Base-by-base conservation (phyloP, 2,113 vertebrate genomes). In the cattle (Bos taurus) region DNA sequence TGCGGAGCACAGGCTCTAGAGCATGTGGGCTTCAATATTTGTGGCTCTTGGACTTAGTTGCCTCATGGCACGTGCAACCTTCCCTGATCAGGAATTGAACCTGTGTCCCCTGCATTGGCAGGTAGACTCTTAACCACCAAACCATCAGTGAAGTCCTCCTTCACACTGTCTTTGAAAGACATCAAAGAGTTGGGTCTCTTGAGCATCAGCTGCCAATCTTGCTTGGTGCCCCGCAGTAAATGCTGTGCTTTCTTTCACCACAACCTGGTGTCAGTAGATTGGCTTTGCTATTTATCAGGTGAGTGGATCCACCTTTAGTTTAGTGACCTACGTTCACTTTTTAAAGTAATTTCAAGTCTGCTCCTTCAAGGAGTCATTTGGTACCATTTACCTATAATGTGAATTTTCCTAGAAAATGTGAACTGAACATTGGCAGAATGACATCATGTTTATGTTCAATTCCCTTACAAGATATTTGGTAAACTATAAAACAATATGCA, bases 391-490 rank as follows among this genome's bases (percentile, higher is more conserved):
- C 30, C n/a, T 81, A 82, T 90, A 60, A 95, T 9, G 5, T 82
- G 83, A 91, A 83, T 96, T 14, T 71, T 23, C 50, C n/a, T 82
- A 87, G 93, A 74, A 92, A 88, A 46, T 64, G 9, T 30, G 87
- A 90, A 59, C 19, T 56, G 81, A 94, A 28, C 36, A 54, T 74
- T 6, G 26, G 30, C 40, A 91, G 36, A 56, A 30, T 93, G 8
- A 71, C 25, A 54, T 64, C 26, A 23, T 50, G 30, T 71, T 82
- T 2, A 23, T 50, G 30, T 87, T 59, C 10, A 67, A 30, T 92
- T 59, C 40, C 25, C 26, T 86, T 21, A 59, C 74, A 88, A 90
- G 85, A 87, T 21, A n/a, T 82, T 25, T 25, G 80, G 25, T 46
- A 89, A 88, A 78, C 1, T 87, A 80, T 46, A 57, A 93, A 89